phyloP scores from a whole-genome alignment of 2,797 vertebrate genomes.

The Argya squamiceps region DNA sequence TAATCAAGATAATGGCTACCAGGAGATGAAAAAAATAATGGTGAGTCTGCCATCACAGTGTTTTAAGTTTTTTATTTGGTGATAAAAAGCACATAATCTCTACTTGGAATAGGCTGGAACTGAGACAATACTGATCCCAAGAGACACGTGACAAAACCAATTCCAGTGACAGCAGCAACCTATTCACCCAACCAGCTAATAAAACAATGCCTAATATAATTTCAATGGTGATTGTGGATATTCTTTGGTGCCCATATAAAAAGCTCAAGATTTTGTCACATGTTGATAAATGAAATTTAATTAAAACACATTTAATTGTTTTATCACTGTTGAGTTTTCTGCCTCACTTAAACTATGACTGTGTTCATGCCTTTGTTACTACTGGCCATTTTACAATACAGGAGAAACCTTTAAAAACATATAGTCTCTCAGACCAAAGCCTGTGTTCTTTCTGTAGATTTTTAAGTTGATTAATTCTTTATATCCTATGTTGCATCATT shows the following conservation, averaged over 20 bases:
- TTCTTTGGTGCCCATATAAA: neutral
- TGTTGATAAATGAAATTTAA: neutral
- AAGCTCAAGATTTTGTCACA: neutral
- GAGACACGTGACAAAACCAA: neutral
- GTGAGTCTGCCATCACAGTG: slow-evolving; percentile 9
- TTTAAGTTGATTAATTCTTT: neutral
- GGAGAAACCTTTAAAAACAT: neutral
- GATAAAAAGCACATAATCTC: neutral
- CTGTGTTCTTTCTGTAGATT: neutral
- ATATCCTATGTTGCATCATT: neutral
- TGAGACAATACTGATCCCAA: neutral
- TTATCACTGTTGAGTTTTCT: neutral
- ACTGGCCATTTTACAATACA: neutral
- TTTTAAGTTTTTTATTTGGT: neutral
- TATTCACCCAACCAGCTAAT: neutral
- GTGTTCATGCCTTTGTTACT: neutral
- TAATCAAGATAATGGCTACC: slow-evolving; percentile 61
- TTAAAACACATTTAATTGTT: neutral
- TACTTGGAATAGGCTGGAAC: neutral
- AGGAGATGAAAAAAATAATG: slow-evolving; percentile 64
- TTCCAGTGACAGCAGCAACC: neutral
- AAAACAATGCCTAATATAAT: neutral
- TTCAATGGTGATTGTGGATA: neutral
- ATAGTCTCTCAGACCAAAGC: neutral
- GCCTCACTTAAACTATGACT: neutral